phyloP scores from a whole-genome alignment of 2,888 invertebrate species.

The Macrophya annulata region DNA sequence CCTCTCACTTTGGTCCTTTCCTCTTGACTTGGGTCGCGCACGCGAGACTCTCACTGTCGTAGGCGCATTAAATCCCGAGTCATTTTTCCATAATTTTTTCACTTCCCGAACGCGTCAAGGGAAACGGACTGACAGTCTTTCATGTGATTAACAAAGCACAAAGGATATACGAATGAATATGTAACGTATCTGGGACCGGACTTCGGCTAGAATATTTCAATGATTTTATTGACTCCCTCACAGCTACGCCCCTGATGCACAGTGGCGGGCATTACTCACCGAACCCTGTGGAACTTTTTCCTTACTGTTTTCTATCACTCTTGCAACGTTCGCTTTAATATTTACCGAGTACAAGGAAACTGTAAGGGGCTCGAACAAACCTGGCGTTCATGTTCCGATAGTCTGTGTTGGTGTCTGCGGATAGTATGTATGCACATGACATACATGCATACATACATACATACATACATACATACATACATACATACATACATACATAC shows the following conservation, averaged over 20 bases:
- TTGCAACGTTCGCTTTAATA: slow-evolving; percentile 19
- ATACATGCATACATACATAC: not conserved
- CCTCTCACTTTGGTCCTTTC: slow-evolving; percentile 42
- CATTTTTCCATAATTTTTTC: not conserved
- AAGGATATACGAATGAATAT: not conserved
- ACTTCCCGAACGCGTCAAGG: not conserved
- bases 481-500: not conserved
- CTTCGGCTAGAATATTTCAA: not conserved
- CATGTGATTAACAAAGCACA: not conserved
- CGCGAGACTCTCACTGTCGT: slow-evolving; percentile 63
- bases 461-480: not conserved
- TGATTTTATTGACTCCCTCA: not conserved
- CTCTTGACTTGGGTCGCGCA: slow-evolving; percentile 61
- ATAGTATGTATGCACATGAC: not conserved
- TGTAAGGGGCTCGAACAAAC: slow-evolving; percentile 15
- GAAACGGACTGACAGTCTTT: not conserved
- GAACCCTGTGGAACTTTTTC: slow-evolving; percentile 23
- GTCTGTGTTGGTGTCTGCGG: not conserved
- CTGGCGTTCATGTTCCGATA: not conserved
- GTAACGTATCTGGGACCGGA: not conserved
- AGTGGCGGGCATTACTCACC: not conserved
- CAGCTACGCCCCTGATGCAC: slow-evolving; percentile 21
- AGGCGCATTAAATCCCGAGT: slow-evolving; percentile 31
- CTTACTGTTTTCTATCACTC: not conserved
- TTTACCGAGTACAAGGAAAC: slow-evolving; percentile 39